phyloP scores from a whole-genome alignment of 2,113 vertebrate species.

The Zosterops borbonicus region DNA sequence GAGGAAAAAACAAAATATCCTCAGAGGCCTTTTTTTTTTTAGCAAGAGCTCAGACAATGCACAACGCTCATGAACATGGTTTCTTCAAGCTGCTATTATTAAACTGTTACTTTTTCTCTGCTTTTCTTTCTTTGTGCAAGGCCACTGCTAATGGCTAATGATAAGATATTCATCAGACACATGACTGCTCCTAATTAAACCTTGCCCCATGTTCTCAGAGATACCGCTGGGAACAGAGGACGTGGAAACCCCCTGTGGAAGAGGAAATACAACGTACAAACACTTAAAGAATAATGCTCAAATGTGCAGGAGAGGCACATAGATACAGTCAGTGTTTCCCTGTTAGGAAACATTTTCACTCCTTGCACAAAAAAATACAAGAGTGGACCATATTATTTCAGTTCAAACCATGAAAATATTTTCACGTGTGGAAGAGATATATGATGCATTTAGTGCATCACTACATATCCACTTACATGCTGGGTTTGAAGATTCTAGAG shows the following conservation, averaged over 20 bases:
- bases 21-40: not conserved
- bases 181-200: conserved; percentile 61
- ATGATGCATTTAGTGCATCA: not conserved
- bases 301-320: not conserved
- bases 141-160: conserved; percentile 30
- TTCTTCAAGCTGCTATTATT: conserved; percentile 7
- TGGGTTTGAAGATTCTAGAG: not conserved
- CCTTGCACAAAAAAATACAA: not conserved
- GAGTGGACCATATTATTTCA: not conserved
- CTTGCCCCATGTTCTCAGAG: conserved; percentile 43
- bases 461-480: not conserved
- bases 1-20: not conserved
- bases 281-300: not conserved
- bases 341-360: not conserved
- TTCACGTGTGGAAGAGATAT: not conserved
- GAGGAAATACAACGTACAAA: conserved; percentile 3
- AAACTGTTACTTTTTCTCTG: not conserved
- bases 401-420: not conserved
- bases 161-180: conserved; percentile 56
- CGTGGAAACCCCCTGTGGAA: conserved; percentile 10
- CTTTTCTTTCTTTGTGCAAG: not conserved
- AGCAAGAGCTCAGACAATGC: not conserved
- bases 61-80: not conserved
- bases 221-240: conserved; percentile 39
- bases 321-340: not conserved